A percentile compares a stretch with the other conserved stretches of the same genome.
Conservation (phyloP, 2,113 vertebrate genomes). For the Petrocephalus zakoni region DNA sequence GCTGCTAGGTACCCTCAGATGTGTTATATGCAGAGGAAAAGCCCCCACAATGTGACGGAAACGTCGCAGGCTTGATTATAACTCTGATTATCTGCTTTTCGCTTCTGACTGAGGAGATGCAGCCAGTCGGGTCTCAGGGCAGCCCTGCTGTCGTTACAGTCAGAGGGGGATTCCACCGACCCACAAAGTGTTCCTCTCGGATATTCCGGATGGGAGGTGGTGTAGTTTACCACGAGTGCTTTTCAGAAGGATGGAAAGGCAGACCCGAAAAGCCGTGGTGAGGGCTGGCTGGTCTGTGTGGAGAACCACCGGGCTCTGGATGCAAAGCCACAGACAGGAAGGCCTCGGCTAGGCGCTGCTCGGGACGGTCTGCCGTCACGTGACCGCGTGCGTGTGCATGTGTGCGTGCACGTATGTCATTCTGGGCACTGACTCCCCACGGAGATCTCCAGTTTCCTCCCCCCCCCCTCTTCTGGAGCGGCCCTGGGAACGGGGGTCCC, state of each 20-base stretch:
- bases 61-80: background rate
- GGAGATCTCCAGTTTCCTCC: background rate
- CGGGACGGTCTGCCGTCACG: background rate
- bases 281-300: background rate
- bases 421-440: background rate
- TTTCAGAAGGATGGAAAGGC: background rate
- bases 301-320: background rate
- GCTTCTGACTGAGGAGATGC: background rate
- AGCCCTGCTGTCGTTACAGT: background rate
- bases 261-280: background rate
- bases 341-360: background rate
- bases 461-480: conserved; percentile 37
- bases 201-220: background rate
- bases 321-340: background rate
- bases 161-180: conserved; percentile 15
- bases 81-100: background rate
- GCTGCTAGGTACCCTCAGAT: background rate
- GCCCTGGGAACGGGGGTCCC: conserved; percentile 48
- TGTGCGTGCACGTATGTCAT: background rate
- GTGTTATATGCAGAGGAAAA: background rate
- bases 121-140: background rate
- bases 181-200: conserved; percentile 20
- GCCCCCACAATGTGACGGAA: background rate
- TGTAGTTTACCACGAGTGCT: background rate
- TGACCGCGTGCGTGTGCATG: background rate